Percentiles rank a stretch among this genome's conserved stretches.
phyloP scores from a whole-genome alignment of 2,113 vertebrate genomes.

The Melanocharis versteri region DNA sequence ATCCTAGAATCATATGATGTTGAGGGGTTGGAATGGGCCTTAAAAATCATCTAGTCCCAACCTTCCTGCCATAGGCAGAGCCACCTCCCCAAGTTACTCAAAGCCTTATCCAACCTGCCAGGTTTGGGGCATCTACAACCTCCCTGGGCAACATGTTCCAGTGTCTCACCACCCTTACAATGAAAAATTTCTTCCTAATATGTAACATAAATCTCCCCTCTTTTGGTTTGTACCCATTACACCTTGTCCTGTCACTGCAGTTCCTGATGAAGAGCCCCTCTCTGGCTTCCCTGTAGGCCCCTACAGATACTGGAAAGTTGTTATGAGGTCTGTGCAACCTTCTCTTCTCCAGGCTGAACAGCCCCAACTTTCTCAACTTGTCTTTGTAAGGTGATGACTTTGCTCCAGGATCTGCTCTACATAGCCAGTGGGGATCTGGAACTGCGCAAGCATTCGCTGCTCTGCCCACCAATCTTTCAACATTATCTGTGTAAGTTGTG shows the following conservation, averaged over 20 bases:
- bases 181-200: background rate
- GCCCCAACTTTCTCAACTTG: background rate
- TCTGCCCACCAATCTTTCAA: background rate
- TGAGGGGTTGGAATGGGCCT: background rate
- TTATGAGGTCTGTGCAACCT: background rate
- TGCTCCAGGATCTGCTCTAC: background rate
- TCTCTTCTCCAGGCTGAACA: background rate
- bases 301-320: background rate
- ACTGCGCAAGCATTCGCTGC: background rate
- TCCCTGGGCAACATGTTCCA: background rate
- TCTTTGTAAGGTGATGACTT: background rate
- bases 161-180: background rate
- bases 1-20: background rate
- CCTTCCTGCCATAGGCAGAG: background rate
- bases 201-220: background rate
- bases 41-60: background rate
- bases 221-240: background rate
- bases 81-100: background rate
- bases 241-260: too few species aligned
- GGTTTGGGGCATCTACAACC: background rate
- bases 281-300: too few species aligned
- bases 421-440: rapidly evolving
- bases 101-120: background rate
- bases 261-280: background rate
- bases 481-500: rapidly evolving